phyloP scores from a whole-genome alignment of 1,140 invertebrate species.

The Cataglyphis hispanica region DNA sequence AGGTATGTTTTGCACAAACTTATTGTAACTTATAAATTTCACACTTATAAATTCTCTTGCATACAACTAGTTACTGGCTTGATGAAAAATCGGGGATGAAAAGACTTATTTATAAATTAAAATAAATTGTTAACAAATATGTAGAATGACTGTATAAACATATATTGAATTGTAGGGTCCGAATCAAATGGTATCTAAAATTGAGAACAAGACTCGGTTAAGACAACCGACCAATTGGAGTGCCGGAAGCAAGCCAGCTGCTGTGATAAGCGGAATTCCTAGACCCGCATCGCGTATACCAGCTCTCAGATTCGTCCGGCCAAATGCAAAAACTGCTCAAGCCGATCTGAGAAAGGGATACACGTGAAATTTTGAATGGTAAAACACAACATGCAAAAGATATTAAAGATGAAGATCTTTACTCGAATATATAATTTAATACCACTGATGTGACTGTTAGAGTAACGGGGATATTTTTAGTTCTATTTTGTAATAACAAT shows the following conservation, averaged over 20 bases:
- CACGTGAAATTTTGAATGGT: conserved; percentile 55
- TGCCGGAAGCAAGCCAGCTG: conserved; percentile 70
- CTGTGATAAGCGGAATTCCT: conserved; percentile 82
- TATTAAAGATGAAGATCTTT: conserved; percentile 2
- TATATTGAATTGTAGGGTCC: conserved; percentile 60
- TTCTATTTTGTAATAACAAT: conserved; percentile 43
- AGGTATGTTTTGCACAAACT: conserved; percentile 54
- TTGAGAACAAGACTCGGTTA: conserved; percentile 77
- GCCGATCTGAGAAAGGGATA: conserved; percentile 70
- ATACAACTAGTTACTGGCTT: background rate
- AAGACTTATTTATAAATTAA: background rate
- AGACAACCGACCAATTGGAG: conserved; percentile 80
- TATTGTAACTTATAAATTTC: background rate
- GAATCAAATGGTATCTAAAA: conserved; percentile 64
- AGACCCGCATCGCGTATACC: conserved; percentile 84
- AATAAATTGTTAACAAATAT: conserved; percentile 7
- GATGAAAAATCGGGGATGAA: background rate
- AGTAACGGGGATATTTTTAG: conserved; percentile 64
- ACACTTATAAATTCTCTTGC: background rate
- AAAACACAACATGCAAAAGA: conserved; percentile 12
- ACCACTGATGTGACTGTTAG: conserved; percentile 20
- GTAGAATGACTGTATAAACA: background rate
- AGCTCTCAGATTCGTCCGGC: conserved; percentile 73
- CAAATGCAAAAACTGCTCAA: conserved; percentile 66
- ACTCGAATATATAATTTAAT: conserved; percentile 46